Percentiles rank a stretch among this genome's conserved stretches.
Evolutionary conservation across 2,113 vertebrate species (phyloP).

Genomic region (Apodemus speciosus): DNA sequence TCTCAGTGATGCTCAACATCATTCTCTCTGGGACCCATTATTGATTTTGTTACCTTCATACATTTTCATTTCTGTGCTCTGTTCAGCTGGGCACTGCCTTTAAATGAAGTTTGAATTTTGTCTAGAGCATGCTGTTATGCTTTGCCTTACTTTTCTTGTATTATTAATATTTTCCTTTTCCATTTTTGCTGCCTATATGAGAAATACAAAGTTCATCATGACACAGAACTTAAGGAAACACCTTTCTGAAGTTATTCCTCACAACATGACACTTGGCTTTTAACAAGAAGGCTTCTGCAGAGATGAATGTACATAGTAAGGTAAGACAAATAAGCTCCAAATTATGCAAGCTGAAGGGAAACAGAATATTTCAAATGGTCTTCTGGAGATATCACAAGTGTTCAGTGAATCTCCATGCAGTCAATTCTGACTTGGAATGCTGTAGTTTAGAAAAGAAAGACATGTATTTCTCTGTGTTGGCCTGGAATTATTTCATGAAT

Average conservation of each 20-base stretch:
- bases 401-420: background rate
- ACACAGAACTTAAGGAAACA: conserved; percentile 21
- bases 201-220: conserved; percentile 32
- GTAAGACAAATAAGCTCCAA: background rate
- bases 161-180: conserved; percentile 55
- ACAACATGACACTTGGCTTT: background rate
- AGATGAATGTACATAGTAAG: background rate
- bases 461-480: background rate
- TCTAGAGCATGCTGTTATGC: background rate
- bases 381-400: background rate
- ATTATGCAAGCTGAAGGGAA: conserved; percentile 38
- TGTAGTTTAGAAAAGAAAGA: background rate
- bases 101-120: conserved; percentile 25
- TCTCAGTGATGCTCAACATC: background rate
- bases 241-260: background rate
- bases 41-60: background rate
- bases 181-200: conserved; percentile 4
- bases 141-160: background rate
- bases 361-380: background rate
- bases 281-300: background rate
- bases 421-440: background rate
- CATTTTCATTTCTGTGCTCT: background rate
- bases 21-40: background rate
- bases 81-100: background rate
- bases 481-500: background rate